Conservation (phyloP, 2,797 vertebrate genomes). For the Tenualosa ilisha region DNA sequence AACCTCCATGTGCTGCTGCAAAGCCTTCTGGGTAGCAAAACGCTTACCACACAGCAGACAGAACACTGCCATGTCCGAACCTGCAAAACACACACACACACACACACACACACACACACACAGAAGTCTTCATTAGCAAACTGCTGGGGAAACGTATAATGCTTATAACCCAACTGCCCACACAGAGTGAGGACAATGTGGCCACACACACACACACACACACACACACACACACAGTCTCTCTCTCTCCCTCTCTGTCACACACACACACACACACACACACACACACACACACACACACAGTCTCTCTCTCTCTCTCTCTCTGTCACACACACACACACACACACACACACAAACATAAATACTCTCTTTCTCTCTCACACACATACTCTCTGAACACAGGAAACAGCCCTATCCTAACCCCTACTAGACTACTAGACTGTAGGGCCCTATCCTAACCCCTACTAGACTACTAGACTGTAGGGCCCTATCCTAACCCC, state of each 20-base stretch:
- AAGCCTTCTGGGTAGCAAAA: conserved; percentile 97
- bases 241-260: no score
- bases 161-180: background rate
- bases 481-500: no score
- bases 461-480: no score
- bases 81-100: conserved; percentile 65
- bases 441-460: no score
- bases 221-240: background rate
- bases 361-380: no score
- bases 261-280: background rate
- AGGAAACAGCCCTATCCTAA: no score
- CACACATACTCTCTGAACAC: no score
- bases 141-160: background rate
- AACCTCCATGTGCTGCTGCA: conserved; percentile 99
- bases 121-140: background rate
- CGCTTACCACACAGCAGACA: conserved; percentile 98
- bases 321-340: background rate
- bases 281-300: background rate
- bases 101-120: background rate
- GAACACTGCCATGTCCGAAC: conserved; percentile 98
- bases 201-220: background rate
- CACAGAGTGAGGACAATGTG: background rate
- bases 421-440: no score
- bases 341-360: no score
- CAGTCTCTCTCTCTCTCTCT: background rate